Evolutionary conservation across 2,797 vertebrate genomes (phyloP), one percentile per base, ranked within the genome.

Genomic region (Balearica regulorum): DNA sequence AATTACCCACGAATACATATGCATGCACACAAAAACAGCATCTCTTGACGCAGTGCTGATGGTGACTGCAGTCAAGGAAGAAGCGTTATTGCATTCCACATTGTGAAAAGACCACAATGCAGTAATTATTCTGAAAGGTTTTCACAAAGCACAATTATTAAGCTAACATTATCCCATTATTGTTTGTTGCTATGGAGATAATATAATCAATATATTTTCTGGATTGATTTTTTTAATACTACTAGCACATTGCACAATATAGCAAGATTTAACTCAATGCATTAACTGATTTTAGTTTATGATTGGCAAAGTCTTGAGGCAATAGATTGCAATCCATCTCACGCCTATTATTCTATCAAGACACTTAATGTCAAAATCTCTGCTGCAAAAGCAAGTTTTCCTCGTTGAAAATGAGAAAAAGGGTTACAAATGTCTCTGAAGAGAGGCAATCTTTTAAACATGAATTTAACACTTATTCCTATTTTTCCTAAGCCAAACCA

Each of bases 161-260:
- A 93, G 75, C 90, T 92, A 96, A 90, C 83, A 86, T 97, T 96
- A 93, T 96, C 93, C 78, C 83, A 84, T 92, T 96, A 97, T 96
- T 96, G 93, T 96, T 97, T 96, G 96, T 96, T 97, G 93, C 95
- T 89, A 94, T 97, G 91, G 93, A 95, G 94, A 96, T 96, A 94
- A 97, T 94, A 94, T 97, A 93, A 97, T 97, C 96, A 95, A 96
- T 96, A 97, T 91, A 94, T 94, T 96, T 96, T 90, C 94, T 93
- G 80, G 86, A 97, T 96, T 96, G 91, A 97, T 96, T 95, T 96
- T 89, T 95, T 96, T 94, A 96, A 97, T 96, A 96, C 92, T 94
- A 84, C 92, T 76, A 94, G 83, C 82, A 93, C 84, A 73, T 79
- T 80, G 71, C 80, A 94, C 78, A 90, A 44, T 78, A 87, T 28